These are phyloP conservation scores for Spermophilus dauricus DNA, from an alignment of 2,113 vertebrate genomes.

Conservation along the genomic window DNA sequence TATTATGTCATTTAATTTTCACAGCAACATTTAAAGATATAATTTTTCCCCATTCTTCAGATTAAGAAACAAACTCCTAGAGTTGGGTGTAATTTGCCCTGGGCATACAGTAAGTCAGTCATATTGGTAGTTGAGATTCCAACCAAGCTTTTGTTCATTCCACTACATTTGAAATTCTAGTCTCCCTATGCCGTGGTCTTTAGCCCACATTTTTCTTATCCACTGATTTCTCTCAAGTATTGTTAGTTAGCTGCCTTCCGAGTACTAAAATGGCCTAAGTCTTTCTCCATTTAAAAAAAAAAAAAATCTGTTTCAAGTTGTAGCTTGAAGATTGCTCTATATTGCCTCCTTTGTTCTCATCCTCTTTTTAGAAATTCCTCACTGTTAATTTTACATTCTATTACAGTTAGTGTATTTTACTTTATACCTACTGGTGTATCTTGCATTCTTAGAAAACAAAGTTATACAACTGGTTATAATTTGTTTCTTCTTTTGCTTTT, in stretches of 20 bases:
- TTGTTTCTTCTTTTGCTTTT: constrained; percentile 10
- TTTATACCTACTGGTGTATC: background rate
- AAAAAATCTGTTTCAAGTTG: background rate
- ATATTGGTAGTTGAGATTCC: constrained; percentile 9
- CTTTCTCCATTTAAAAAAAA: constrained; percentile 34
- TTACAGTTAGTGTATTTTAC: background rate
- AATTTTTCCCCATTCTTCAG: constrained; percentile 23
- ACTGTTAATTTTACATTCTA: background rate
- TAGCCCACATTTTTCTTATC: background rate
- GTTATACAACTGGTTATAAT: background rate
- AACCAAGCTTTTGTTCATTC: background rate
- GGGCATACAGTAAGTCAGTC: background rate
- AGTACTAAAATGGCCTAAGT: constrained; percentile 9
- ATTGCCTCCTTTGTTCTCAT: constrained; percentile 33
- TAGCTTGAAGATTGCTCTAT: background rate
- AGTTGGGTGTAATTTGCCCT: background rate
- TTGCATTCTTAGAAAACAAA: constrained; percentile 51
- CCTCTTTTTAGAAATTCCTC: constrained; percentile 47
- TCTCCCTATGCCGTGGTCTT: background rate
- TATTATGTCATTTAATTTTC: constrained; percentile 49
- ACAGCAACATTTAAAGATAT: background rate
- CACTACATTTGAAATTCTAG: background rate
- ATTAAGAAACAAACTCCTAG: constrained; percentile 10
- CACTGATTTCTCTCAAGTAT: background rate
- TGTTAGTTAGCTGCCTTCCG: background rate